Base-by-base conservation (phyloP, 2,797 vertebrate genomes). In the Notolepis coatsorum region DNA sequence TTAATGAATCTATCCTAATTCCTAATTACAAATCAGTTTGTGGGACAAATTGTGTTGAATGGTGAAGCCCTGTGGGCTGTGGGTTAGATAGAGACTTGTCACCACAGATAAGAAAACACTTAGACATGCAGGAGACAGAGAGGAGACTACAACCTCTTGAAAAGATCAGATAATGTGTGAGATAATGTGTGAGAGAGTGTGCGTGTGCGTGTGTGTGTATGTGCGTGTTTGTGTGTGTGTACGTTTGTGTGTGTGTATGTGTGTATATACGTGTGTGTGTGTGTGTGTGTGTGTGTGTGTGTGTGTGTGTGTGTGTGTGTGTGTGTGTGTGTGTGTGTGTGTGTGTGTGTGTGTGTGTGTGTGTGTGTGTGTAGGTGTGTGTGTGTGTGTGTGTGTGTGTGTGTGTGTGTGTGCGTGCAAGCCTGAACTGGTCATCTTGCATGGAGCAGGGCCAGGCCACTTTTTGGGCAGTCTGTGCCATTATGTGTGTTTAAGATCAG, bases 61-160 rank as follows among this genome's bases (percentile, higher is more conserved):
- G 52, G 45, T 27, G 13, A 59, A 71, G 46, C 71, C 69, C 39
- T 53, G 37, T 27, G 12, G 33, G 28, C n/a, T n/a, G n/a, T n/a
- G 41, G 27, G 15, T 42, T 31, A 39, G 10, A 66, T 20, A 50
- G 30, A 52, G 43, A 31, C 30, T 24, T 80, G 72, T 73, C 82
- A 76, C 70, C 57, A 57, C 46, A 81, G 92, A 93, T 91, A 92
- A 91, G 80, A 30, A 30, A 33, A 18, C 33, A 33, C 41, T 59
- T 59, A 33, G 37, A 76, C 57, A 68, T 47, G 70, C 70, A 81
- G 87, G 63, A 93, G 92, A 93, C 92, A 90, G 81, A 91, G 86
- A 90, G 90, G 91, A 94, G 93, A 91, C 91, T 73, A 67, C 55
- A 65, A 67, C 85, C 88, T 87, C 90, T 90, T 86, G 58, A 87